These are phyloP conservation scores for Oedothorax gibbosus DNA, from an alignment of 1,140 invertebrate genomes.

Conservation along the genomic window DNA sequence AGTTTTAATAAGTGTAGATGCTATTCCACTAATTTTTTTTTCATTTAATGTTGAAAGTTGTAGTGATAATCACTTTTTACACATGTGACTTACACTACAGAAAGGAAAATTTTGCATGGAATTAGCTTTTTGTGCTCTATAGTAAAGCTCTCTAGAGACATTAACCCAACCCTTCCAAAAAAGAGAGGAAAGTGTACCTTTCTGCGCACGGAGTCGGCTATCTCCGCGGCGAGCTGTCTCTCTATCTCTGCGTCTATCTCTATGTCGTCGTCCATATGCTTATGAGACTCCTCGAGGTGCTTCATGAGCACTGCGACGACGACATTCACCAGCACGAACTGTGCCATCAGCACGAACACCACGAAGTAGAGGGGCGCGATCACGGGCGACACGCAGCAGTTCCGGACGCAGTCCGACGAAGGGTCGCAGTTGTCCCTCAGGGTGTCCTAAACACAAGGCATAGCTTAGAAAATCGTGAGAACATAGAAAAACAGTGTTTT, in stretches of 20 bases:
- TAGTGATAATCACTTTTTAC: no score
- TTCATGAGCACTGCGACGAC: constrained; percentile 99
- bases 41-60: no score
- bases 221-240: constrained; percentile 77
- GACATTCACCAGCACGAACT: constrained; percentile 99
- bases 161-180: no score
- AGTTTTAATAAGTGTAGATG: no score
- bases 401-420: constrained; percentile 90
- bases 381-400: constrained; percentile 97
- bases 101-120: no score
- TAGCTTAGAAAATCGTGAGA: no score
- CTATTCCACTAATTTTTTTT: no score
- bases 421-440: constrained; percentile 94
- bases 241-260: constrained; percentile 82
- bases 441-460: constrained; percentile 78
- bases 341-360: constrained; percentile 99
- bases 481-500: no score
- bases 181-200: constrained; percentile 16
- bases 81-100: no score
- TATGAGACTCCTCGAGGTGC: constrained; percentile 98
- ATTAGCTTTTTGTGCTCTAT: no score
- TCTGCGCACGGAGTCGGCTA: constrained; percentile 40
- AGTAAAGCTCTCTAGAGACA: no score
- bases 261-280: constrained; percentile 92
- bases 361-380: constrained; percentile 99